These are phyloP conservation scores for Panurus biarmicus DNA, from an alignment of 2,113 vertebrate species.

Conservation along the genomic window DNA sequence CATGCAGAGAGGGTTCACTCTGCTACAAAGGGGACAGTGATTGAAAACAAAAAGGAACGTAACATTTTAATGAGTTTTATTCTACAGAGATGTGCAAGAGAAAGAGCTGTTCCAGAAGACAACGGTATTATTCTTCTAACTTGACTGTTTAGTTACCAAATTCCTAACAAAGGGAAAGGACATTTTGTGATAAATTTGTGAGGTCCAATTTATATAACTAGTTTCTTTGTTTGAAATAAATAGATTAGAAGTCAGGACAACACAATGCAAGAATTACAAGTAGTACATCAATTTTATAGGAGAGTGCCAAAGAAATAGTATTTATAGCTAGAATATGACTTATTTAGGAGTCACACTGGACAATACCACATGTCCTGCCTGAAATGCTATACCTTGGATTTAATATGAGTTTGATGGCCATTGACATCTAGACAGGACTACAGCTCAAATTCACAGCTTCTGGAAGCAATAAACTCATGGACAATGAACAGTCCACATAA, in stretches of 20 bases:
- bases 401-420: not conserved
- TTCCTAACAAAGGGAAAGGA: not conserved
- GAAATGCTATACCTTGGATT: not conserved
- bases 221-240: not conserved
- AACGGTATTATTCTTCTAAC: not conserved
- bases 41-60: not conserved
- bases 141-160: not conserved
- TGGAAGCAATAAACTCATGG: not conserved
- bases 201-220: not conserved
- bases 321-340: not conserved
- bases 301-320: not conserved
- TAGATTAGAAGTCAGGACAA: not conserved
- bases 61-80: slow-evolving; percentile 1
- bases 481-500: not conserved
- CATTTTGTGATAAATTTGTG: not conserved
- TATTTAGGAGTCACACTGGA: not conserved
- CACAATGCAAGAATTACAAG: not conserved
- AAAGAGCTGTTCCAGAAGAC: not conserved
- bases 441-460: not conserved
- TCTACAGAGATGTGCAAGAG: not conserved
- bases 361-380: not conserved
- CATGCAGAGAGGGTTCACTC: not conserved
- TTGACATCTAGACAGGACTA: not conserved
- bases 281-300: not conserved
- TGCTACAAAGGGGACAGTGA: not conserved